These are phyloP conservation scores for Scrobipalpa atriplicella DNA, from an alignment of 2,888 invertebrate species.

Conservation along the genomic window DNA sequence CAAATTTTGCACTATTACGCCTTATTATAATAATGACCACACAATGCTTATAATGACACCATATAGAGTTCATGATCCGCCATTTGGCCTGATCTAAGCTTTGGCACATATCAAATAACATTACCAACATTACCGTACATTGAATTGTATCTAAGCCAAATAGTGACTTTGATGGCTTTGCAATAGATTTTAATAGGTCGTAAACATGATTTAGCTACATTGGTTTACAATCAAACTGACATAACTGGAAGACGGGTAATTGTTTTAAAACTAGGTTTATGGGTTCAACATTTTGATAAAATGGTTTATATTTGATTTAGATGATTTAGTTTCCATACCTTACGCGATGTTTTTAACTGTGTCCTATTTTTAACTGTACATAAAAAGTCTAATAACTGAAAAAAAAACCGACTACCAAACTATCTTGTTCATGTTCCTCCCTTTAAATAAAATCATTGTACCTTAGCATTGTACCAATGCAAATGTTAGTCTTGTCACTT, in stretches of 20 bases:
- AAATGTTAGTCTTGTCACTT: too few species aligned
- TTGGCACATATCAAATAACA: constrained; percentile 8
- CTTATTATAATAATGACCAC: constrained; percentile 4
- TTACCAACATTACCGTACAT: constrained; percentile 14
- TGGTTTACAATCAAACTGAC: not conserved
- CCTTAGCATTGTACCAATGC: too few species aligned
- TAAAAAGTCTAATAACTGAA: too few species aligned
- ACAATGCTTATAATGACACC: constrained; percentile 8
- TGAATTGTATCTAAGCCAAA: constrained; percentile 28
- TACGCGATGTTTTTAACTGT: too few species aligned
- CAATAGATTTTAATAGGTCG: constrained; percentile 26
- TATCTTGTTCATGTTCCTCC: too few species aligned
- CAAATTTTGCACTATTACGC: constrained; percentile 14
- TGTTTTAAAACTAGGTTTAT: not conserved
- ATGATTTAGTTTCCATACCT: too few species aligned
- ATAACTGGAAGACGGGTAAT: not conserved
- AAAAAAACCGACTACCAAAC: too few species aligned
- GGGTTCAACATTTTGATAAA: too few species aligned
- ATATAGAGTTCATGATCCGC: constrained; percentile 7
- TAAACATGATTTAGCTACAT: constrained; percentile 12
- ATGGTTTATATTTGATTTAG: too few species aligned
- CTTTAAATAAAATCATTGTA: too few species aligned
- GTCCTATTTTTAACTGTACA: too few species aligned
- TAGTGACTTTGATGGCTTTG: constrained; percentile 20
- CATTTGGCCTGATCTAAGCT: constrained; percentile 16